phyloP scores from a whole-genome alignment of 1,140 invertebrate genomes.

The Cydia strobilella region DNA sequence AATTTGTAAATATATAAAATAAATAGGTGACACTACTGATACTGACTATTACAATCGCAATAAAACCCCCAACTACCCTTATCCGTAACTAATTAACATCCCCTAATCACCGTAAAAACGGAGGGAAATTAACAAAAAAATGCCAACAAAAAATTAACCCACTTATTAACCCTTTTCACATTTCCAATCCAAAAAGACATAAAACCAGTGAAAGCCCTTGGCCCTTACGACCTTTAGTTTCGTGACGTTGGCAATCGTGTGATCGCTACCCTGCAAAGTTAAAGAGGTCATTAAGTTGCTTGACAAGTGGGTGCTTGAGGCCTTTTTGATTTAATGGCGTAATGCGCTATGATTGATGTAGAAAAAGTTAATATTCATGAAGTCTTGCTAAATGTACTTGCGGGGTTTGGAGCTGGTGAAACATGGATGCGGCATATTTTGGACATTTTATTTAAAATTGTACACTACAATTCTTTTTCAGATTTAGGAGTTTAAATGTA shows the following conservation, averaged over 20 bases:
- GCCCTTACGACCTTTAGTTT: background rate
- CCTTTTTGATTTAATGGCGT: conserved; percentile 26
- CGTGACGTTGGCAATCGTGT: background rate
- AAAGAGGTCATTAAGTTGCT: conserved; percentile 24
- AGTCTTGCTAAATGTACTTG: conserved; percentile 48
- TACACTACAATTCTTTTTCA: background rate
- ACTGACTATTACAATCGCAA: background rate
- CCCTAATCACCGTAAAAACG: conserved; percentile 27
- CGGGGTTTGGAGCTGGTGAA: background rate
- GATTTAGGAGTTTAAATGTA: background rate
- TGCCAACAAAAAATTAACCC: conserved; percentile 24
- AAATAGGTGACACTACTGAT: no score
- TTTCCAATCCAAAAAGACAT: background rate
- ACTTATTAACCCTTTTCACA: conserved; percentile 9
- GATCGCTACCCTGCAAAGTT: conserved; percentile 17
- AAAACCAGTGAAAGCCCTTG: background rate
- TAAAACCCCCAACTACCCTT: conserved; percentile 7
- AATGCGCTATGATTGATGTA: conserved; percentile 55
- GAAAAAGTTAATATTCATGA: conserved; percentile 58
- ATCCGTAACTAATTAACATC: conserved; percentile 29
- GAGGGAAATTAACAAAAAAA: conserved; percentile 30
- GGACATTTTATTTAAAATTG: background rate
- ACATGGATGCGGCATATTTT: conserved; percentile 12
- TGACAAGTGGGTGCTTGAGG: conserved; percentile 29
- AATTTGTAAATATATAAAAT: no score